Conservation (phyloP, 1,140 invertebrate species). For the Drosophila truncata region DNA sequence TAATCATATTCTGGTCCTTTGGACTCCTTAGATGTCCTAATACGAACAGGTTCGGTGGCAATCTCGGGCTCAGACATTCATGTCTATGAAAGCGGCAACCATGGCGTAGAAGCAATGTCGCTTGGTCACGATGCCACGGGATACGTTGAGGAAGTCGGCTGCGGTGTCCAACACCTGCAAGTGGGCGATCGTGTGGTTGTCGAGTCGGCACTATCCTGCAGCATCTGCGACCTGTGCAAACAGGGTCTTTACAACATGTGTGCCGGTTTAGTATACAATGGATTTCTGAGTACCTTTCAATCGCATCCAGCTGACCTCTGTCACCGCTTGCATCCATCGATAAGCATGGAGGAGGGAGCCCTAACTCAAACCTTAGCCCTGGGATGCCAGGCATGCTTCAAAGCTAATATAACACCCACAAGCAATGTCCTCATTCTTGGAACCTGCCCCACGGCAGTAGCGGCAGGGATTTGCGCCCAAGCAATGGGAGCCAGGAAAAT, state of each 20-base stretch:
- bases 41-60: slow-evolving; percentile 53
- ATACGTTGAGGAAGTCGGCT: slow-evolving; percentile 60
- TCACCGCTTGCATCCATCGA: slow-evolving; percentile 57
- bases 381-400: slow-evolving; percentile 76
- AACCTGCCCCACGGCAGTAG: slow-evolving; percentile 55
- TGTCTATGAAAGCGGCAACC: slow-evolving; percentile 66
- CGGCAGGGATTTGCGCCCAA: slow-evolving; percentile 62
- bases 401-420: slow-evolving; percentile 58
- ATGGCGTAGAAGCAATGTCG: slow-evolving; percentile 52
- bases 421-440: slow-evolving; percentile 75
- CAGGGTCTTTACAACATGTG: slow-evolving; percentile 73
- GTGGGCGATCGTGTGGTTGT: slow-evolving; percentile 73
- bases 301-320: slow-evolving; percentile 75
- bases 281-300: slow-evolving; percentile 65
- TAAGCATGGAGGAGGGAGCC: slow-evolving; percentile 65
- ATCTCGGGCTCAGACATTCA: slow-evolving; percentile 72
- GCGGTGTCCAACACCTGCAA: slow-evolving; percentile 55
- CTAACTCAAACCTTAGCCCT: slow-evolving; percentile 67
- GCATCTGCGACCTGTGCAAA: slow-evolving; percentile 74
- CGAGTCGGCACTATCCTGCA: slow-evolving; percentile 73
- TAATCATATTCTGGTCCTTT: not conserved
- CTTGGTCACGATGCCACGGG: slow-evolving; percentile 77
- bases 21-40: slow-evolving; percentile 59
- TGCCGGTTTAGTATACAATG: slow-evolving; percentile 62
- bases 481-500: slow-evolving; percentile 70